Conservation (phyloP, 37 sponge, comb jelly and placozoan genomes). For the Haliclona indistincta region DNA sequence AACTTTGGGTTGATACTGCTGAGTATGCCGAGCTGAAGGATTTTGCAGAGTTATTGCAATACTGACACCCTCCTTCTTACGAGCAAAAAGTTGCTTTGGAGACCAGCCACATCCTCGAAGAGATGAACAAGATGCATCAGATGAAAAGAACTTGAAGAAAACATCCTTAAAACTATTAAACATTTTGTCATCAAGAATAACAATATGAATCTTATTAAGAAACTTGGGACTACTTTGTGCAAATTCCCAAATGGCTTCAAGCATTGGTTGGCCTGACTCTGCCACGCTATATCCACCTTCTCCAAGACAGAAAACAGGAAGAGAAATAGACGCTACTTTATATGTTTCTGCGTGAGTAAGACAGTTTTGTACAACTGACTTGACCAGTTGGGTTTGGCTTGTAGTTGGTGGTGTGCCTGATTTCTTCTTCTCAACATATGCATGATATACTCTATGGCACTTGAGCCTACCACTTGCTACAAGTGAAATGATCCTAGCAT, state of each 20-base stretch:
- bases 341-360: constrained; percentile 25
- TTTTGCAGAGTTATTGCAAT: too few relatives aligned
- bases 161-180: constrained; percentile 9
- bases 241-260: constrained; percentile 14
- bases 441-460: constrained; percentile 50
- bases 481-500: constrained; percentile 17
- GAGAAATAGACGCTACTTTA: constrained; percentile 3
- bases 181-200: constrained; percentile 9
- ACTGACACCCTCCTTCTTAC: too few relatives aligned
- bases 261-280: constrained; percentile 20
- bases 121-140: neutral
- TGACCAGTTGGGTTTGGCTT: neutral
- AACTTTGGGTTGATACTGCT: too few relatives aligned
- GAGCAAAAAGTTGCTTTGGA: too few relatives aligned
- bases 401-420: neutral
- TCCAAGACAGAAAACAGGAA: constrained; percentile 50
- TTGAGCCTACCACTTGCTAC: constrained; percentile 31
- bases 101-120: too few relatives aligned
- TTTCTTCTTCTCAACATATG: neutral
- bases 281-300: constrained; percentile 8
- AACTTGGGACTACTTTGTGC: neutral
- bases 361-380: constrained; percentile 15
- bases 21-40: too few relatives aligned
- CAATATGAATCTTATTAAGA: constrained; percentile 18
- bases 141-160: constrained; percentile 20